Percentiles rank a stretch among this genome's conserved stretches.
Conservation (phyloP, 2,888 invertebrate species). For the Willowsia nigromaculata region DNA sequence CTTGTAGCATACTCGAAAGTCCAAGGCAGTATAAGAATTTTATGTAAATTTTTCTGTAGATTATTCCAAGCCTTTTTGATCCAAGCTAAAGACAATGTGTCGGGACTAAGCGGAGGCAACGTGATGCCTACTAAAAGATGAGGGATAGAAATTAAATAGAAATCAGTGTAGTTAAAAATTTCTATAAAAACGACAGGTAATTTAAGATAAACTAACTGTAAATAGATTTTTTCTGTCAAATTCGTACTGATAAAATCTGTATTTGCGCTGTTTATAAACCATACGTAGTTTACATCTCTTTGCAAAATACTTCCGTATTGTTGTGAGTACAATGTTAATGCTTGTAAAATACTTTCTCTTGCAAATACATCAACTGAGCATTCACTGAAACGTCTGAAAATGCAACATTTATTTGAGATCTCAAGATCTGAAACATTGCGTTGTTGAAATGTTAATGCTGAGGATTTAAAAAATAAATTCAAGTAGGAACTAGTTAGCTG, state of each 20-base stretch:
- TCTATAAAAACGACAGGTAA: background rate
- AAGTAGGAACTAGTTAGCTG: too few species aligned
- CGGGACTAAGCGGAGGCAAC: too few species aligned
- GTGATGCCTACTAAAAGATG: background rate
- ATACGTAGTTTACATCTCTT: background rate
- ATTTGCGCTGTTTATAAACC: background rate
- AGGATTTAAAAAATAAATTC: too few species aligned
- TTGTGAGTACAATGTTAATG: background rate
- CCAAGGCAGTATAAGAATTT: background rate
- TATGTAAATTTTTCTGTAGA: background rate
- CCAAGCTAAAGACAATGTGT: too few species aligned
- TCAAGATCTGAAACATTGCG: too few species aligned
- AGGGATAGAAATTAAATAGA: background rate
- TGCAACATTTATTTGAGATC: too few species aligned
- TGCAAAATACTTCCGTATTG: background rate
- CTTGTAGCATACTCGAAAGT: background rate
- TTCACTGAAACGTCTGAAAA: too few species aligned
- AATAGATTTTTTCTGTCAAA: background rate
- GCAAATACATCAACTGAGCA: background rate
- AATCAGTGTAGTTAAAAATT: background rate
- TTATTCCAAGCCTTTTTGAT: background rate
- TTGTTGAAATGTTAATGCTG: too few species aligned
- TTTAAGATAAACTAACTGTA: background rate
- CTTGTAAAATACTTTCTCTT: background rate
- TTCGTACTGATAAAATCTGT: background rate